Evolutionary conservation across 2,113 vertebrate genomes (phyloP).

Genomic region (Melospiza melodia): DNA sequence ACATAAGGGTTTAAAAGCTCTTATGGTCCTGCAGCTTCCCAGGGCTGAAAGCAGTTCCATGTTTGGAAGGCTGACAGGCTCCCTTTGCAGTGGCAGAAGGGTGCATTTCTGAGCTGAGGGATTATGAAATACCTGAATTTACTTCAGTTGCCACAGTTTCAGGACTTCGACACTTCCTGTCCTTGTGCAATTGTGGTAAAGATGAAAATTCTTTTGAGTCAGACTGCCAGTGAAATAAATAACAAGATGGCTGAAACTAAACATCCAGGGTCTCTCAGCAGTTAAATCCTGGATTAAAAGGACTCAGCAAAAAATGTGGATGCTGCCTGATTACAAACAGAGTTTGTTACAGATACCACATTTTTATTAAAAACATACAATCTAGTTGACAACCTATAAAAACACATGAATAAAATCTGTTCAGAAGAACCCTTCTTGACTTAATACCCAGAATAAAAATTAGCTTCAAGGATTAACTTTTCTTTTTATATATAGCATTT

Average conservation of each 20-base stretch:
- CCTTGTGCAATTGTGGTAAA: not conserved
- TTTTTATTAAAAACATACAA: not conserved
- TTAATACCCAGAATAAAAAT: not conserved
- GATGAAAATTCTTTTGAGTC: not conserved
- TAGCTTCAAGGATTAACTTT: conserved; percentile 1
- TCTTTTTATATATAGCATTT: not conserved
- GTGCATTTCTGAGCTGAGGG: not conserved
- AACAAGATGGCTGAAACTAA: conserved; percentile 8
- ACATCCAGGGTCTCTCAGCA: not conserved
- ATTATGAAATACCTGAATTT: conserved; percentile 40
- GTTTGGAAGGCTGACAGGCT: not conserved
- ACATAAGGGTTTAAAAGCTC: not conserved
- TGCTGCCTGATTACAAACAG: not conserved
- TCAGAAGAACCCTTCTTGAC: not conserved
- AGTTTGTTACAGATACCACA: not conserved
- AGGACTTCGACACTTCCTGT: not conserved
- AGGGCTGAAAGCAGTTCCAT: not conserved
- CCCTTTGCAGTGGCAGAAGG: not conserved
- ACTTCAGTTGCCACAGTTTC: not conserved
- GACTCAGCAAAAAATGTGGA: not conserved
- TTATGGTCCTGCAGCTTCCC: not conserved
- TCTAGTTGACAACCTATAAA: not conserved
- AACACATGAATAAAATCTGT: not conserved
- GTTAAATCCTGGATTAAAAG: conserved; percentile 26
- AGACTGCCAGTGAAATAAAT: not conserved